A percentile compares a stretch with the other conserved stretches of the same genome.
Evolutionary conservation across 92 coral and sea anemone species (phyloP).

Genomic region (Pocillopora meandrina): DNA sequence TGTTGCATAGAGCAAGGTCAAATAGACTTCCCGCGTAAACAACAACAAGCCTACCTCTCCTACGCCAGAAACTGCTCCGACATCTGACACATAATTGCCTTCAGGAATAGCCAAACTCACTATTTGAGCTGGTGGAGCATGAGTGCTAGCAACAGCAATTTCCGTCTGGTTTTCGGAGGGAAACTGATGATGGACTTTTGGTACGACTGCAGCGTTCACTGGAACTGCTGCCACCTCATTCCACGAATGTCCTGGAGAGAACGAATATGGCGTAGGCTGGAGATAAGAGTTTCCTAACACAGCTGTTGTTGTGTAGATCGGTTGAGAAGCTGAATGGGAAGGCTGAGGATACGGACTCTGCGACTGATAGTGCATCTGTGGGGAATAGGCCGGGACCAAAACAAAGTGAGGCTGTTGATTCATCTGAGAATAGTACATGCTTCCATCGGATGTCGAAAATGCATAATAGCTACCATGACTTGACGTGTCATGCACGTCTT

Average conservation of each 20-base stretch:
- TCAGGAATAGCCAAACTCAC: slow-evolving; percentile 73
- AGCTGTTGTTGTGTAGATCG: slow-evolving; percentile 64
- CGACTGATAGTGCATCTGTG: slow-evolving; percentile 70
- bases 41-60: slow-evolving; percentile 31
- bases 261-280: slow-evolving; percentile 57
- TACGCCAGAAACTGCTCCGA: slow-evolving; percentile 42
- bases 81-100: slow-evolving; percentile 66
- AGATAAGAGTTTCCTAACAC: slow-evolving; percentile 65
- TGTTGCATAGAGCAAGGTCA: too few relatives aligned
- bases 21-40: background rate
- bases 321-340: slow-evolving; percentile 75
- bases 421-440: slow-evolving; percentile 55
- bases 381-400: slow-evolving; percentile 71
- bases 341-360: slow-evolving; percentile 69
- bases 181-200: slow-evolving; percentile 55
- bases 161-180: slow-evolving; percentile 56
- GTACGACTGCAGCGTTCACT: slow-evolving; percentile 56
- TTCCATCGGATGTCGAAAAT: slow-evolving; percentile 63
- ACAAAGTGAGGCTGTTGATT: slow-evolving; percentile 67
- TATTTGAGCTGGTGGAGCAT: slow-evolving; percentile 61
- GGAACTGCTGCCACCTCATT: slow-evolving; percentile 63
- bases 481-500: slow-evolving; percentile 64
- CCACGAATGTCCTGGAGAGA: slow-evolving; percentile 65
- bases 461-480: slow-evolving; percentile 64
- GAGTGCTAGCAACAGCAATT: slow-evolving; percentile 54